These are phyloP conservation scores for Cephonodes hylas DNA, from an alignment of 2,888 invertebrate genomes.

Conservation along the genomic window DNA sequence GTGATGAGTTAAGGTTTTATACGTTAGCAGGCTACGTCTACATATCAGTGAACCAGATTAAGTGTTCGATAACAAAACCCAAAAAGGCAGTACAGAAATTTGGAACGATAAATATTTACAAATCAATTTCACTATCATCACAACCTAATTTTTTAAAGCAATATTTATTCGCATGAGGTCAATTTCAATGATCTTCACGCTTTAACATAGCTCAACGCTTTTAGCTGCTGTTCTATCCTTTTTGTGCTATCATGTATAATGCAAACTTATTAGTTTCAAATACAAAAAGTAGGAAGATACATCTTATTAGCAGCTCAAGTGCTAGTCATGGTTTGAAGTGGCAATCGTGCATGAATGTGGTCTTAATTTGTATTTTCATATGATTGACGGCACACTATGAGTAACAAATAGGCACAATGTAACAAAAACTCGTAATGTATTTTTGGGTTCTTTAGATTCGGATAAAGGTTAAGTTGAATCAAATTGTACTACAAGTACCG, in stretches of 20 bases:
- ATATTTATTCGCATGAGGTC: background rate
- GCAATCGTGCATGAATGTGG: constrained; percentile 6
- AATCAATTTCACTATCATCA: too few relatives aligned
- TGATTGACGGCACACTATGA: background rate
- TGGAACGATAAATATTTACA: too few relatives aligned
- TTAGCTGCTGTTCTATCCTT: background rate
- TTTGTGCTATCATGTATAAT: background rate
- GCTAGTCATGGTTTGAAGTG: constrained; percentile 3
- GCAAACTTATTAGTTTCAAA: background rate
- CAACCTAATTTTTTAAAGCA: background rate
- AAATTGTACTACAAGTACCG: background rate
- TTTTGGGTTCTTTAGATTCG: background rate
- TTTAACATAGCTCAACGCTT: too few relatives aligned
- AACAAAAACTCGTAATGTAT: background rate
- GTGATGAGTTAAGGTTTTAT: too few relatives aligned
- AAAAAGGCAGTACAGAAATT: too few relatives aligned
- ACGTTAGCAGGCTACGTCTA: too few relatives aligned
- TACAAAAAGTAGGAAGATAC: background rate
- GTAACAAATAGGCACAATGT: background rate
- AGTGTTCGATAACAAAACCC: too few relatives aligned
- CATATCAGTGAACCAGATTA: too few relatives aligned
- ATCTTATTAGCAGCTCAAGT: background rate
- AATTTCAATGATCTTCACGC: background rate
- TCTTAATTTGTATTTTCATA: constrained; percentile 6
- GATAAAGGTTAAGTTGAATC: background rate